These are phyloP conservation scores for Orbicella faveolata DNA, from an alignment of 64 coral and sea anemone species.

Conservation along the genomic window DNA sequence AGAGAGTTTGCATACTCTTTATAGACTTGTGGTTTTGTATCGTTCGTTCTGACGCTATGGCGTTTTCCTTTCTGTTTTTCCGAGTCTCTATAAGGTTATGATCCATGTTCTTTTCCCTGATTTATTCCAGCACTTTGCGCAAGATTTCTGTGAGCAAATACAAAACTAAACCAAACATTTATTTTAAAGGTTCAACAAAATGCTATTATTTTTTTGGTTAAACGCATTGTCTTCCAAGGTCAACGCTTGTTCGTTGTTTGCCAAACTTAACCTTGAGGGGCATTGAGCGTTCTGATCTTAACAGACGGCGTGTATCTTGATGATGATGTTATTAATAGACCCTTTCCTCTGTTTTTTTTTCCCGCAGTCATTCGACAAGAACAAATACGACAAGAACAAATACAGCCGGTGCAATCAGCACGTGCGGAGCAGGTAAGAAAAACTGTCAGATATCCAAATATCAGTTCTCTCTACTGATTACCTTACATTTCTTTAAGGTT, in stretches of 20 bases:
- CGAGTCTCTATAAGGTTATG: background rate
- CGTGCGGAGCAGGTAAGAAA: constrained; percentile 27
- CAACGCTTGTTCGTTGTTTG: too few relatives aligned
- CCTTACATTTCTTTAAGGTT: background rate
- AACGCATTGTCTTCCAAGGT: too few relatives aligned
- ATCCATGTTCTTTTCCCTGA: too few relatives aligned
- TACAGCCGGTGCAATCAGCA: background rate
- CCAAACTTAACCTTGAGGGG: too few relatives aligned
- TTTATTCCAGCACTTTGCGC: too few relatives aligned
- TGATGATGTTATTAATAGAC: background rate
- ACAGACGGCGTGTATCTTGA: background rate
- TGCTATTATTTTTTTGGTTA: too few relatives aligned
- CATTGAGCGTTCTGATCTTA: too few relatives aligned
- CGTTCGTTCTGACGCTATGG: background rate
- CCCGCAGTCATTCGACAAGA: constrained; percentile 25
- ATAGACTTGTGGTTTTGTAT: too few relatives aligned
- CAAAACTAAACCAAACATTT: too few relatives aligned
- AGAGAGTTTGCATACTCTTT: too few relatives aligned
- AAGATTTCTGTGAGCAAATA: too few relatives aligned
- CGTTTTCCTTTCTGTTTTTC: background rate
- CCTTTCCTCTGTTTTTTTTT: background rate
- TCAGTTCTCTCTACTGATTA: background rate
- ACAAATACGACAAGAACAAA: background rate
- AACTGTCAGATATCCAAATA: background rate
- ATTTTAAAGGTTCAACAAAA: too few relatives aligned